These are phyloP conservation scores for Orientallactaga bullata DNA, from an alignment of 2,113 vertebrate species.

Conservation along the genomic window DNA sequence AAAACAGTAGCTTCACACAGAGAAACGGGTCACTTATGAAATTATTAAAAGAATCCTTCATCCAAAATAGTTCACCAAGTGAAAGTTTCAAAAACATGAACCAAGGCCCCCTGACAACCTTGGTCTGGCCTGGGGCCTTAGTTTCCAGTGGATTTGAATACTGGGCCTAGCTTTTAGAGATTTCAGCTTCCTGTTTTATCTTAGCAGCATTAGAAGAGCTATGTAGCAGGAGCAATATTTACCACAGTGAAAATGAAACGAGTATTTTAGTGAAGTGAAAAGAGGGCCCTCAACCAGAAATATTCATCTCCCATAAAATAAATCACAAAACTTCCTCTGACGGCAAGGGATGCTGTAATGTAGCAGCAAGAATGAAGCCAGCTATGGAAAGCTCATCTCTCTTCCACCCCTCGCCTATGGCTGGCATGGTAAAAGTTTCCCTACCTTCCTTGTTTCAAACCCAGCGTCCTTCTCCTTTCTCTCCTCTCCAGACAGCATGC, in stretches of 20 bases:
- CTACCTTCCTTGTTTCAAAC: slow-evolving; percentile 55
- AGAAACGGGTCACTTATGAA: slow-evolving; percentile 67
- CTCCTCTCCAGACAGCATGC: not conserved
- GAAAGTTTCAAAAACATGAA: slow-evolving; percentile 46
- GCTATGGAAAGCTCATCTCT: not conserved
- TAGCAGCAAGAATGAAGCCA: not conserved
- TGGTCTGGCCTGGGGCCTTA: not conserved
- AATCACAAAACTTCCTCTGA: slow-evolving; percentile 24
- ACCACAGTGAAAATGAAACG: not conserved
- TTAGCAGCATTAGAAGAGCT: not conserved
- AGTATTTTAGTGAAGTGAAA: not conserved
- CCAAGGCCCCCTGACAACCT: not conserved
- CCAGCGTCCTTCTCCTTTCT: slow-evolving; percentile 53
- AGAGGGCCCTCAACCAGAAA: too few species aligned
- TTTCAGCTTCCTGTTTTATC: not conserved
- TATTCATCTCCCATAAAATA: not conserved
- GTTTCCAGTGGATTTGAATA: not conserved
- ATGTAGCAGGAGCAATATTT: not conserved
- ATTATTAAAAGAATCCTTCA: slow-evolving; percentile 73
- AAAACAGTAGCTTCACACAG: slow-evolving; percentile 69
- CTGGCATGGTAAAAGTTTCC: slow-evolving; percentile 50
- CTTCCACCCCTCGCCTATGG: not conserved
- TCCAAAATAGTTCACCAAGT: slow-evolving; percentile 56
- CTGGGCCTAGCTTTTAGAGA: not conserved
- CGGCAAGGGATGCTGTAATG: not conserved